Evolutionary conservation across 2,888 invertebrate species (phyloP), one percentile per base, ranked within the genome.

Genomic region (Thecophora atra): DNA sequence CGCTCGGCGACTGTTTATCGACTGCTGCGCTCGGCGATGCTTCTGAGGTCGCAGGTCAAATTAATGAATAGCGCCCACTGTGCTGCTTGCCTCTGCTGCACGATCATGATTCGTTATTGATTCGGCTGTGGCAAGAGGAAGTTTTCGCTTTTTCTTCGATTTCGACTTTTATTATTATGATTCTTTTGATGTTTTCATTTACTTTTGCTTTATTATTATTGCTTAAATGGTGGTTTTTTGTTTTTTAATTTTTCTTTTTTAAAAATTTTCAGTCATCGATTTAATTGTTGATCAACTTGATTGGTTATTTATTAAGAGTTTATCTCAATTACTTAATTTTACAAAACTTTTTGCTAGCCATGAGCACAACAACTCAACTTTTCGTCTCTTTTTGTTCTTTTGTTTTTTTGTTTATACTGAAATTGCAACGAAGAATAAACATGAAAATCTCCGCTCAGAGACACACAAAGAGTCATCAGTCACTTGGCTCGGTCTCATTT

Each of bases 1-100:
- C 68, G 68, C 68, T 21, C n/a, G n/a, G 52, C 37, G n/a, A n/a
- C n/a, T n/a, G n/a, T 19, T 67, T 56, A 11, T 21, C n/a, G 30
- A 30, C 19, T 63, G 47, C 52, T 21, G 24, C 21, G 70, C 70
- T 68, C 42, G n/a, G 52, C 62, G 70, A 47, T 47, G 62, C 42
- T 51, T 37, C 37, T 52, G 63, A 63, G 70, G 70, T 70, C 70
- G 62, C 37, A 37, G 70, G 28, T 70, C 70, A 70, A 70, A 52
- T 70, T 63, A 70, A 63, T 70, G 70, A 70, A 70, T 63, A 52
- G 70, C 70, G 56, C 70, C 70, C 70, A 70, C 70, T 42, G 70
- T 63, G 62, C 63, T 58, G 21, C 44, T 26, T 24, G 44, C 8
- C 24, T n/a, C n/a, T 58, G 63, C 28, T 70, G n/a, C 70, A 64